These are phyloP conservation scores for Timema podura DNA, from an alignment of 2,888 invertebrate species.

Conservation along the genomic window DNA sequence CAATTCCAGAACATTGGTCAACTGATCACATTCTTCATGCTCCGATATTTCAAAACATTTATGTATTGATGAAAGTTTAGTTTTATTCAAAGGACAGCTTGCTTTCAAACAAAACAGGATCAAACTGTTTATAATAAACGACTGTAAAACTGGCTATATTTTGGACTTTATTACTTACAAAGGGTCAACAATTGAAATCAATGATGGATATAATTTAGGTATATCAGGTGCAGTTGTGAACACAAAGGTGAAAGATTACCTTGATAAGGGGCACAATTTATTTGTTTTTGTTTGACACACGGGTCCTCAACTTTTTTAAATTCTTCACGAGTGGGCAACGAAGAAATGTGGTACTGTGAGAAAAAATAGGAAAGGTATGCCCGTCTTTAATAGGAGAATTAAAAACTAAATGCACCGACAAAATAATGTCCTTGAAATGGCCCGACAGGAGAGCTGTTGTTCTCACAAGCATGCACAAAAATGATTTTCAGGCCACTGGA, in stretches of 20 bases:
- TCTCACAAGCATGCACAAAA: not conserved
- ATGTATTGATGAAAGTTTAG: not conserved
- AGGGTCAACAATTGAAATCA: not conserved
- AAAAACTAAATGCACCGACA: not conserved
- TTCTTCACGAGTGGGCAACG: not conserved
- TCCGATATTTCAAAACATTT: not conserved
- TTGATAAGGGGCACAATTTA: not conserved
- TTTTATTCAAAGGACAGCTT: not conserved
- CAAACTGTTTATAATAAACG: not conserved
- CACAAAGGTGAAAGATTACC: not conserved
- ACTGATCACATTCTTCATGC: not conserved
- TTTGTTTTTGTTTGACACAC: not conserved
- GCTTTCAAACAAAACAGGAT: constrained; percentile 11
- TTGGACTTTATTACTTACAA: not conserved
- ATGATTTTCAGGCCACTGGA: not conserved
- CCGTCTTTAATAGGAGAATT: not conserved
- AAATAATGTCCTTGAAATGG: not conserved
- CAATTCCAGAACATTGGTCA: not conserved
- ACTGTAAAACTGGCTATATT: not conserved
- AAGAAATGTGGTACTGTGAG: not conserved
- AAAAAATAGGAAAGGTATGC: constrained; percentile 9
- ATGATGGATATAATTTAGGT: not conserved
- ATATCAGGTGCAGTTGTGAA: not conserved
- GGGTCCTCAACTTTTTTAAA: not conserved
- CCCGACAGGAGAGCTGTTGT: not conserved